These are phyloP conservation scores for Craseonycteris thonglongyai DNA, from an alignment of 2,113 vertebrate genomes.

Conservation along the genomic window DNA sequence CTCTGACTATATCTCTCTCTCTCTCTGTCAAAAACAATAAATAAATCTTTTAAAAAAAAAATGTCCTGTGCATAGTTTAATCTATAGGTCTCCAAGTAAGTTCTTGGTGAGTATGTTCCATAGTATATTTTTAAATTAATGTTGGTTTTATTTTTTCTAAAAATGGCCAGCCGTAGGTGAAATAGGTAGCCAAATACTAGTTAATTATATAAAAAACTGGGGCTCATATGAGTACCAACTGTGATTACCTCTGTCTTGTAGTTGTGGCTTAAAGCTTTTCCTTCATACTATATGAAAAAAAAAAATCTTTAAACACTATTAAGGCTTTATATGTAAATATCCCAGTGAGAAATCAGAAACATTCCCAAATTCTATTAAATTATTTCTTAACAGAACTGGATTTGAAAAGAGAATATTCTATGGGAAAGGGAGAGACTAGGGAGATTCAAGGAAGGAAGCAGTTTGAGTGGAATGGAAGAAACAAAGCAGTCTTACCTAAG, in stretches of 20 bases:
- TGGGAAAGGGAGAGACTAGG: not conserved
- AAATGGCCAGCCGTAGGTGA: too few species aligned
- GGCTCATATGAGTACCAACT: not conserved
- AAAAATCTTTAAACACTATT: not conserved
- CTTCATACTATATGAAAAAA: not conserved
- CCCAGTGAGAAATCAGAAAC: not conserved
- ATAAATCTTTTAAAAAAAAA: too few species aligned
- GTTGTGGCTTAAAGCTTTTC: not conserved
- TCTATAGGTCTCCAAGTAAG: not conserved
- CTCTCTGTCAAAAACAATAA: too few species aligned
- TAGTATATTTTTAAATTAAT: not conserved
- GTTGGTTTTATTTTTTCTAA: not conserved
- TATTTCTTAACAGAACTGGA: not conserved
- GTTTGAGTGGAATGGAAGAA: not conserved
- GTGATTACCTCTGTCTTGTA: not conserved
- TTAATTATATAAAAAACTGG: not conserved
- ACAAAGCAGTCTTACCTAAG: constrained; percentile 1
- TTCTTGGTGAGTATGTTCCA: not conserved
- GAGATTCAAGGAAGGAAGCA: not conserved
- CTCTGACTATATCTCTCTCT: too few species aligned
- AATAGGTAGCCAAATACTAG: too few species aligned
- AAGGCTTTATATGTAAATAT: not conserved
- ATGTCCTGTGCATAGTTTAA: constrained; percentile 9
- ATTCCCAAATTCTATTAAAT: not conserved
- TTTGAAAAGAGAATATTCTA: not conserved